phyloP scores from a whole-genome alignment of 1,140 invertebrate genomes.

The Drosophila yakuba region DNA sequence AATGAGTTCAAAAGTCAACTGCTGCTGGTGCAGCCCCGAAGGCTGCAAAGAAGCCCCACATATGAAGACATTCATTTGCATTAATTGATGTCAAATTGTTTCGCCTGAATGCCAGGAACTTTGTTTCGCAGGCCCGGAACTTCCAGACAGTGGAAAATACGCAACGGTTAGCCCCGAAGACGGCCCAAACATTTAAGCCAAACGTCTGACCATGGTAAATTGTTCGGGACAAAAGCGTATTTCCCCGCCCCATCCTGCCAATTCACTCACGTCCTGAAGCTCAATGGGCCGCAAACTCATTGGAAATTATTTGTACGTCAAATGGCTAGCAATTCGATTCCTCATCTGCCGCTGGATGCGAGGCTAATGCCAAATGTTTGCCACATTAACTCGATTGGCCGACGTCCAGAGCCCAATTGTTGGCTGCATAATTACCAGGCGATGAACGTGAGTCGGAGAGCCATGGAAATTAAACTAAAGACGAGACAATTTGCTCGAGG shows the following conservation, averaged over 20 bases:
- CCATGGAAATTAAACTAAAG: slow-evolving; percentile 63
- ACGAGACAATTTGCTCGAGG: slow-evolving; percentile 62
- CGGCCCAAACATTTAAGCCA: slow-evolving; percentile 35
- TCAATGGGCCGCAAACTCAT: slow-evolving; percentile 81
- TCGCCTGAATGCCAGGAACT: slow-evolving; percentile 46
- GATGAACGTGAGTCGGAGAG: slow-evolving; percentile 60
- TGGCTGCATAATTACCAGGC: slow-evolving; percentile 69
- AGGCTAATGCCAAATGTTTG: slow-evolving; percentile 74
- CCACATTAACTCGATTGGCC: slow-evolving; percentile 79
- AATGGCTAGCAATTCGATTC: slow-evolving; percentile 45
- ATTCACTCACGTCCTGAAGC: slow-evolving; percentile 55
- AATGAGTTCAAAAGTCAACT: slow-evolving; percentile 41
- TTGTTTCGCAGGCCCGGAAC: neutral
- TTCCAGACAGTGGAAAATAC: slow-evolving; percentile 7
- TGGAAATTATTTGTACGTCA: slow-evolving; percentile 82
- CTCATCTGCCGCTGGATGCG: slow-evolving; percentile 25
- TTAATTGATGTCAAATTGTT: slow-evolving; percentile 63
- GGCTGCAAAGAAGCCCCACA: slow-evolving; percentile 28
- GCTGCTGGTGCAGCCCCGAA: slow-evolving; percentile 2
- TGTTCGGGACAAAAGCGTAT: slow-evolving; percentile 36
- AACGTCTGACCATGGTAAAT: slow-evolving; percentile 13
- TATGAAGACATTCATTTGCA: slow-evolving; percentile 58
- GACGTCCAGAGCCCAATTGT: slow-evolving; percentile 70
- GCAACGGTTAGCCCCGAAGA: slow-evolving; percentile 21
- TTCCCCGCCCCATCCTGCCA: neutral